Base-by-base conservation (phyloP, 1,140 invertebrate genomes). In the Drosophila fuyamai region DNA sequence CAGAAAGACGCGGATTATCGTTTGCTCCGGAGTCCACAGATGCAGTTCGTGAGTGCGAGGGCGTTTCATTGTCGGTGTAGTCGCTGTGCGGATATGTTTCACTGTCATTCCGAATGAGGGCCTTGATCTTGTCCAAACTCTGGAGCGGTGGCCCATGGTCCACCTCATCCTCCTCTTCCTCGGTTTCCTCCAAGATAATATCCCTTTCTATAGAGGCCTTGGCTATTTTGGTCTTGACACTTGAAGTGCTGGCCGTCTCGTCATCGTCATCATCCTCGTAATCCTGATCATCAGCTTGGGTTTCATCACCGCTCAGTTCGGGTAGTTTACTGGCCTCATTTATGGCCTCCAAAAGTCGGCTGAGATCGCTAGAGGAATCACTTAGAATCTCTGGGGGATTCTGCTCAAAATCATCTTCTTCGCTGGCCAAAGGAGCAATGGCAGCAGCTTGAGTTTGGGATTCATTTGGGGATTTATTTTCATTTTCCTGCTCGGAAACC, bases 1-100 rank as follows among this genome's bases (percentile, higher is more conserved):
- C 54, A 43, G 68, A 36, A 18, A 71, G 41, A 41, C 71, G 76
- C 7, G 43, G 56, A 44, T 70, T 74, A 46, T 48, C 47, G 29
- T 60, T 43, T 29, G 47, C 16, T 27, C 76, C 70, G n/a, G 80
- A 90, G 29, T 90, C 84, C 62, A 76, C 9, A 14, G 84, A 88
- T 38, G 85, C 80, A 61, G 72, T 89, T 73, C 84, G 84, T 58
- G 84, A 89, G 61, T 89, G 85, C 55, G 73, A 77, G 32, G 84
- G 84, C 7, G 82, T 88, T 36, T 74, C 56, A 13, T 74, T 67
- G 10, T 82, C 80, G 9, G 84, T 89, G 29, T 89, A 88, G 9
- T 88, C 84, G 54, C 84, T 89, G 5, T 88, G 85, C 3, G 84
- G 84, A 89, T 88, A 88, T 0, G 84, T 89, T 23, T 88, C 84